phyloP scores from a whole-genome alignment of 2,888 invertebrate species.

The Sinelater perroti region DNA sequence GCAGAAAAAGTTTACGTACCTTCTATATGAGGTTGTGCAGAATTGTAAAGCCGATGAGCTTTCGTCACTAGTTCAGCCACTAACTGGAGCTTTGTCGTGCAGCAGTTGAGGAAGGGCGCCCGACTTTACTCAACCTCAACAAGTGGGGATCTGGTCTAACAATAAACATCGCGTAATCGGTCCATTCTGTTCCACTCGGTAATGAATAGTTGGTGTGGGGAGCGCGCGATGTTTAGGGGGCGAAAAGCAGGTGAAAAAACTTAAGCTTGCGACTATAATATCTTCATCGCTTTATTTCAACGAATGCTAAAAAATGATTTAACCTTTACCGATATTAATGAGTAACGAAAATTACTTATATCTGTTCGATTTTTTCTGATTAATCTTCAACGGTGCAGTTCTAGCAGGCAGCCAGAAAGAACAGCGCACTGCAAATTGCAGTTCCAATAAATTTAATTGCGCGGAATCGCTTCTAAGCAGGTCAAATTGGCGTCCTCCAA shows the following conservation, averaged over 20 bases:
- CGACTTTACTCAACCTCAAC: slow-evolving; percentile 32
- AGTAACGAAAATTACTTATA: too few relatives aligned
- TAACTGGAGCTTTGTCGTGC: slow-evolving; percentile 31
- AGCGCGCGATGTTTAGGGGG: too few relatives aligned
- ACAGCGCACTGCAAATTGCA: slow-evolving; percentile 2
- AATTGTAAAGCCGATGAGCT: slow-evolving; percentile 27
- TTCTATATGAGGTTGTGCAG: too few relatives aligned
- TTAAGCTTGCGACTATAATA: too few relatives aligned
- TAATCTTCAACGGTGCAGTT: too few relatives aligned
- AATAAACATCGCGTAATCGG: slow-evolving; percentile 37
- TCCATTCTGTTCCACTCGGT: slow-evolving; percentile 21
- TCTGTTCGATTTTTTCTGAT: too few relatives aligned
- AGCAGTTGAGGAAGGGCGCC: slow-evolving; percentile 33
- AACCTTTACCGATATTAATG: too few relatives aligned
- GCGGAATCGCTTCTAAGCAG: slow-evolving; percentile 23
- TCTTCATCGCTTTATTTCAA: too few relatives aligned
- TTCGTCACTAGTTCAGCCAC: slow-evolving; percentile 33
- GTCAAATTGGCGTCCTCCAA: slow-evolving; percentile 30
- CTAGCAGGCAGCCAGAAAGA: background rate
- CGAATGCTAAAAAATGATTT: too few relatives aligned
- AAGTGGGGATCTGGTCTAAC: slow-evolving; percentile 36
- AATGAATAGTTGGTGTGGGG: slow-evolving; percentile 12
- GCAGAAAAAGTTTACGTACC: too few relatives aligned
- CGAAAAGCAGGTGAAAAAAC: slow-evolving; percentile 4
- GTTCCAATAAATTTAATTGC: slow-evolving; percentile 24